Percentiles rank a stretch among this genome's conserved stretches.
phyloP scores from a whole-genome alignment of 1,140 invertebrate species.

The Mactra quadrangularis region DNA sequence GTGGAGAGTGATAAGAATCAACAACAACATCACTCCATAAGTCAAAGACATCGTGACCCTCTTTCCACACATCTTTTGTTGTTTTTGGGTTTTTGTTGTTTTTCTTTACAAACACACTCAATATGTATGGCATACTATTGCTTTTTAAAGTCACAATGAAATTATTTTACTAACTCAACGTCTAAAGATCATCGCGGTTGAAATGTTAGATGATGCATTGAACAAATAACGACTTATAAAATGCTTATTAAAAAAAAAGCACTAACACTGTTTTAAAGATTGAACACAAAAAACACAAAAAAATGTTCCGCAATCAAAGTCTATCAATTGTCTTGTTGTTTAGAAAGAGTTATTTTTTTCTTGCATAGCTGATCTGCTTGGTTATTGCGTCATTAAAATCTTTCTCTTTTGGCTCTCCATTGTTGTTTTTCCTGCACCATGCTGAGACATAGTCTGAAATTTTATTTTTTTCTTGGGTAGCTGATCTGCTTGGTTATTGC shows the following conservation, averaged over 20 bases:
- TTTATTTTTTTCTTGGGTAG: slow-evolving; percentile 7
- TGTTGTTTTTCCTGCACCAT: slow-evolving; percentile 18
- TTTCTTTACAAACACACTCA: too few relatives aligned
- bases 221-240: too few relatives aligned
- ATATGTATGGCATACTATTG: too few relatives aligned
- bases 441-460: slow-evolving; percentile 11
- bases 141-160: too few relatives aligned
- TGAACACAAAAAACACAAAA: slow-evolving; percentile 6
- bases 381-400: slow-evolving; percentile 7
- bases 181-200: too few relatives aligned
- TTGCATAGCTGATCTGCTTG: slow-evolving; percentile 10
- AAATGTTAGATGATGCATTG: too few relatives aligned
- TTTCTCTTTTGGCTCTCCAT: slow-evolving; percentile 11
- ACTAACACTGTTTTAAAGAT: slow-evolving; percentile 18
- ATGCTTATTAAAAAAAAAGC: background rate
- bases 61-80: too few relatives aligned
- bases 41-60: too few relatives aligned
- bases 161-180: too few relatives aligned
- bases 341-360: slow-evolving; percentile 12
- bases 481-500: background rate
- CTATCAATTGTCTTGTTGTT: background rate
- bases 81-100: too few relatives aligned
- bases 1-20: too few relatives aligned
- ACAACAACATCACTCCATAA: too few relatives aligned
- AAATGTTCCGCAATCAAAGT: slow-evolving; percentile 6